Percentiles rank a stretch among this genome's conserved stretches.
Evolutionary conservation across 2,113 vertebrate genomes (phyloP).

Genomic region (Centropus bengalensis): DNA sequence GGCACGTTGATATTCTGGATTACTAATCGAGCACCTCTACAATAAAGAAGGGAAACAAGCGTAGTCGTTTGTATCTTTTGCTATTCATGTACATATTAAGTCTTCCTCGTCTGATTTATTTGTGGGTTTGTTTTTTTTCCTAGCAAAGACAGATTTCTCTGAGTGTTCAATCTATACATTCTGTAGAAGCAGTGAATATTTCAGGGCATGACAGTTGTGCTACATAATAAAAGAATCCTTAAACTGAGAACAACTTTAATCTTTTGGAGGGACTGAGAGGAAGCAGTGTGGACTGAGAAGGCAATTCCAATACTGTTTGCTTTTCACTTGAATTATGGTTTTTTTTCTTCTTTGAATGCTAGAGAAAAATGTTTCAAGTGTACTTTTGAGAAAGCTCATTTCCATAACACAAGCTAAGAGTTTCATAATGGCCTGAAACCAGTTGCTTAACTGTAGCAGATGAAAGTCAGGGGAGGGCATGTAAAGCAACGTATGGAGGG

Average conservation of each 20-base stretch:
- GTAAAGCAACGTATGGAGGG: neutral
- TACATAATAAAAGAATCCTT: neutral
- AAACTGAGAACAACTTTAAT: neutral
- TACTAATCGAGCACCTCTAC: neutral
- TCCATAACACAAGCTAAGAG: neutral
- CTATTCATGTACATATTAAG: neutral
- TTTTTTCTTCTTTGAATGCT: neutral
- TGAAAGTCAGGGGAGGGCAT: neutral
- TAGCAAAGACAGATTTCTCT: neutral
- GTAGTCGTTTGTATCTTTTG: neutral
- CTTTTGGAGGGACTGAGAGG: neutral
- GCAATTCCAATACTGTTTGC: neutral
- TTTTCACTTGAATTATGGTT: neutral
- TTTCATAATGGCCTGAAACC: neutral
- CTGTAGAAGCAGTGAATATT: neutral
- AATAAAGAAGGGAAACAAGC: neutral
- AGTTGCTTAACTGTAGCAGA: neutral
- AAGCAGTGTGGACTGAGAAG: neutral
- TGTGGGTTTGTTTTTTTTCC: neutral
- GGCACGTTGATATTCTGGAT: conserved; percentile 41
- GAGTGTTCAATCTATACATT: neutral
- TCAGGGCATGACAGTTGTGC: neutral
- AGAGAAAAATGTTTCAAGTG: neutral
- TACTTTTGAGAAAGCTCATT: neutral
- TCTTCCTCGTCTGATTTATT: neutral